Percentiles rank a stretch among this genome's conserved stretches.
These are phyloP conservation scores for Camptogramma bilineatum DNA, from an alignment of 2,888 invertebrate species.

Conservation along the genomic window DNA sequence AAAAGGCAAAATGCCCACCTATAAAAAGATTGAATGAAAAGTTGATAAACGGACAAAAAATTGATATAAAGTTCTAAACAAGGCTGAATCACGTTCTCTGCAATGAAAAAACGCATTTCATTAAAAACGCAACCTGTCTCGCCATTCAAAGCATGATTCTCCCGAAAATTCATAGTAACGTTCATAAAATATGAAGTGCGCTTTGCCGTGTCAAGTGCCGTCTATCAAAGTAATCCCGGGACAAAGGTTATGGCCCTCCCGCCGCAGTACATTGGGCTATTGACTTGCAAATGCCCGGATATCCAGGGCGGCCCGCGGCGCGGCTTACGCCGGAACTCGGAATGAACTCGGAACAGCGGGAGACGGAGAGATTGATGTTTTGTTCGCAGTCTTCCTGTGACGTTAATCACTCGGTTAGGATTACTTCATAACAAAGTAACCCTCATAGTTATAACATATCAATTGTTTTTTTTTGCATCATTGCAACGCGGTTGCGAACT, in stretches of 20 bases:
- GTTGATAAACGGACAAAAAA: not conserved
- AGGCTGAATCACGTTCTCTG: not conserved
- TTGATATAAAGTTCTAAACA: not conserved
- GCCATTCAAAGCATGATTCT: not conserved
- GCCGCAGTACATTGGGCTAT: constrained; percentile 30
- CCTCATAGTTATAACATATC: not conserved
- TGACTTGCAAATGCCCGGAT: constrained; percentile 45
- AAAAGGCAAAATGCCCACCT: not conserved
- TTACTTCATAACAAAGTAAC: not conserved
- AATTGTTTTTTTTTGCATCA: not conserved
- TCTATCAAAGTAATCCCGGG: constrained; percentile 34
- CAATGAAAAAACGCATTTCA: not conserved
- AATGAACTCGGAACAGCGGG: constrained; percentile 41
- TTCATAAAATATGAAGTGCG: constrained; percentile 40
- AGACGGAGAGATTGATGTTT: constrained; percentile 34
- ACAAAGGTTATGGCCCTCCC: constrained; percentile 34
- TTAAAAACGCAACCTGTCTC: not conserved
- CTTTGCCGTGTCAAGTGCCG: constrained; percentile 38
- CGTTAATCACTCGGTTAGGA: constrained; percentile 8
- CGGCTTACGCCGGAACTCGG: constrained; percentile 27
- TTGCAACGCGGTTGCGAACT: not conserved
- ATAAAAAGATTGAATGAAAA: not conserved
- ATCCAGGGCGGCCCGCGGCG: constrained; percentile 35
- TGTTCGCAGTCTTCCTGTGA: constrained; percentile 1
- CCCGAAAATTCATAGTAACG: constrained; percentile 6